Base-by-base conservation (phyloP, 2,113 vertebrate genomes). In the Piliocolobus tephrosceles region DNA sequence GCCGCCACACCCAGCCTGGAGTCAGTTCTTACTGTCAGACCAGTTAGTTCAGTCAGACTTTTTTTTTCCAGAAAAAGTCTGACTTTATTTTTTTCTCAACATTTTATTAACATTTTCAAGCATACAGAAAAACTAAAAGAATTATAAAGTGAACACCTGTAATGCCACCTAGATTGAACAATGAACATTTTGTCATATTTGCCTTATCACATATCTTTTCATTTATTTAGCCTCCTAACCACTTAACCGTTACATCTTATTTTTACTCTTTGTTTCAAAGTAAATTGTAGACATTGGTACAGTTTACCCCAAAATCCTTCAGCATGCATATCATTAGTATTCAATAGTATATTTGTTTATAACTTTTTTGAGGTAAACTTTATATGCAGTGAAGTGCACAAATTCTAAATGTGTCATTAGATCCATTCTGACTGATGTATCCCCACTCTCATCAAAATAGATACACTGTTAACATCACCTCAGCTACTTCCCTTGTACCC, bases 41-140 rank as follows among this genome's bases (percentile, higher is more conserved):
- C 47, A 88, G 0, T 90, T 79, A 66, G 22, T 93, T 95, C n/a
- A 68, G 12, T 70, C 32, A 96, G 38, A 66, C 17, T 57, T 85
- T 81, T 45, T 91, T 94, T 76, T 57, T 58, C 90, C 58, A 70
- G 55, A 73, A 88, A 90, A 84, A 25, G 68, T 16, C 68, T 78
- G 45, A 80, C 16, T 93, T 87, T 14, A 50, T 43, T 88, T 85
- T 58, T 45, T n/a, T n/a, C n/a, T 64, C 10, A 88, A 2, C 2
- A 17, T 92, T 96, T 93, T 95, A 76, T 64, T 64, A 90, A 52
- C 10, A 50, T 94, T 95, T 96, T 35, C 58, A 86, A 58, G 50
- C n/a, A 68, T 35, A 81, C 30, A 47, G 52, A 86, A 95, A 57
- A 87, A 6, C 58, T 72, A n/a, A 85, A 84, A 93, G 55, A 95